A percentile compares a stretch with the other conserved stretches of the same genome.
phyloP scores from a whole-genome alignment of 2,113 vertebrate genomes.

The Corythornis cristatus region DNA sequence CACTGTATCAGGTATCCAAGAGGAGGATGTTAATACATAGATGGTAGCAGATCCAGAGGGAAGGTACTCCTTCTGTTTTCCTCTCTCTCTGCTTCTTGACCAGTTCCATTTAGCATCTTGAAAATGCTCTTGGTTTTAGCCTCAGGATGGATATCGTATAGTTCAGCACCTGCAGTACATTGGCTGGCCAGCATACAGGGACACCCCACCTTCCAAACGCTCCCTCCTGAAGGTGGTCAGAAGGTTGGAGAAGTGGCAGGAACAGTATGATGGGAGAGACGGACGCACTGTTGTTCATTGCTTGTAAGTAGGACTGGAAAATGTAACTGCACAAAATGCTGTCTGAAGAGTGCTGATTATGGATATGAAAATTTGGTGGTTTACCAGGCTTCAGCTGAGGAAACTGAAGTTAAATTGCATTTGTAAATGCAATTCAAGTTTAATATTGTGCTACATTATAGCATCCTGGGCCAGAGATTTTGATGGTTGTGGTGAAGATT shows the following conservation, averaged over 20 bases:
- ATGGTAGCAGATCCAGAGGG: not conserved
- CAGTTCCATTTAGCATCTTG: not conserved
- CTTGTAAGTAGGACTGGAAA: slow-evolving; percentile 82
- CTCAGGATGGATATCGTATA: slow-evolving; percentile 94
- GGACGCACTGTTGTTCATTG: slow-evolving; percentile 96
- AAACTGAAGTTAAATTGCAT: not conserved
- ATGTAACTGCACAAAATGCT: rapidly evolving
- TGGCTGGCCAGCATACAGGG: slow-evolving; percentile 95
- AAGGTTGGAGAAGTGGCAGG: slow-evolving; percentile 95
- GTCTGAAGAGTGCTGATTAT: too few species aligned
- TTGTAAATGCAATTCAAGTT: not conserved
- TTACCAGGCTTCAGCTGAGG: not conserved
- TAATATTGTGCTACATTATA: not conserved
- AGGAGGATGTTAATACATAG: rapidly evolving
- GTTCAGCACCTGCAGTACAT: slow-evolving; percentile 99
- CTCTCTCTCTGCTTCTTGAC: not conserved
- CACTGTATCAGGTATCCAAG: rapidly evolving
- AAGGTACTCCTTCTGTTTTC: not conserved
- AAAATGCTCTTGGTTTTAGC: slow-evolving; percentile 74
- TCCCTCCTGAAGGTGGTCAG: slow-evolving; percentile 93
- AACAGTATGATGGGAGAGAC: slow-evolving; percentile 93
- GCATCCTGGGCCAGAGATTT: not conserved
- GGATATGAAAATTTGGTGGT: not conserved
- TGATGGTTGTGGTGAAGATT: not conserved
- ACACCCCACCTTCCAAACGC: slow-evolving; percentile 93